Conservation (phyloP, 2,797 vertebrate species). For the Labeo calbasu region DNA sequence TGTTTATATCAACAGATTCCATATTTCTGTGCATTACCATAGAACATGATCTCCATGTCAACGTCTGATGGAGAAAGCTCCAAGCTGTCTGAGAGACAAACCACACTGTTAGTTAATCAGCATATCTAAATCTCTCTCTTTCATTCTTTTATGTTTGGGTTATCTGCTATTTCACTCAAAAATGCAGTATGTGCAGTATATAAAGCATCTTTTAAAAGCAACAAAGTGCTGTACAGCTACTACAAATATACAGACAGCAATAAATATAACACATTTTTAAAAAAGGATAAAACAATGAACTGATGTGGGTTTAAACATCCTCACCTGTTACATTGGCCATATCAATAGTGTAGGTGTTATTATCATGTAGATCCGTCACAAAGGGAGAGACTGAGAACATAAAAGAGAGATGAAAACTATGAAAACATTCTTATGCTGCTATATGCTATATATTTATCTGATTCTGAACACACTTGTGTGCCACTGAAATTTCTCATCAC, state of each 20-base stretch:
- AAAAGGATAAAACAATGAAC: not conserved
- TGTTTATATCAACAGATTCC: not conserved
- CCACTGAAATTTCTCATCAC: no score
- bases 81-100: constrained; percentile 24
- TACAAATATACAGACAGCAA: not conserved
- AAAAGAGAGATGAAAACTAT: not conserved
- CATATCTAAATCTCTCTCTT: not conserved
- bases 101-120: constrained; percentile 28
- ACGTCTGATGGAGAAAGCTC: constrained; percentile 20
- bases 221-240: not conserved
- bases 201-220: not conserved
- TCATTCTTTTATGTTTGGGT: not conserved
- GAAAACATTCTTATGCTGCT: not conserved
- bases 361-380: constrained; percentile 50
- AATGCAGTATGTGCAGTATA: not conserved
- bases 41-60: constrained; percentile 1
- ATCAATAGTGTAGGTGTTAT: constrained; percentile 1
- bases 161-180: not conserved
- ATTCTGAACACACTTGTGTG: not conserved
- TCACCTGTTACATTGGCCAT: constrained; percentile 60
- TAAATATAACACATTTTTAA: not conserved
- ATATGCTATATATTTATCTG: not conserved
- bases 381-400: constrained; percentile 21
- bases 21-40: constrained; percentile 23
- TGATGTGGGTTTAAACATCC: constrained; percentile 11